phyloP scores from a whole-genome alignment of 2,797 vertebrate species.

The Lophotriccus pileatus region DNA sequence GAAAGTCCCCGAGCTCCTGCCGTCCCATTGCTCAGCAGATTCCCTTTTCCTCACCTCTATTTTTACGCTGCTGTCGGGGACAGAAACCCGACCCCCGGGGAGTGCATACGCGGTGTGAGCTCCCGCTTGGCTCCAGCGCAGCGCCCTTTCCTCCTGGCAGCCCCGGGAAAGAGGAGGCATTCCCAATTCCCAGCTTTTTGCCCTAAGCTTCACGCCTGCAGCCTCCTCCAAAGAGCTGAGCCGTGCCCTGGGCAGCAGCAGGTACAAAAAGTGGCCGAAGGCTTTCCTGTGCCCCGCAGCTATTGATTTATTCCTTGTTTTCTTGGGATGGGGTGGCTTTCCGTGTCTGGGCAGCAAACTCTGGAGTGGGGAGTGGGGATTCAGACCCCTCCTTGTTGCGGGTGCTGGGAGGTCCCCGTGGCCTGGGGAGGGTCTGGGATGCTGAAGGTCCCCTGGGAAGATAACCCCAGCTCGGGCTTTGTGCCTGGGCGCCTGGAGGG shows the following conservation, averaged over 20 bases:
- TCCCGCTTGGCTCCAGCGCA: background rate
- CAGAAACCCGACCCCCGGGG: conserved; percentile 5
- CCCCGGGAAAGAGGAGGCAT: background rate
- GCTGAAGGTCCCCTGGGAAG: background rate
- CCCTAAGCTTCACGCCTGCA: background rate
- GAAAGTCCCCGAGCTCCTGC: accelerated
- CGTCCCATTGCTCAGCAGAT: conserved; percentile 6
- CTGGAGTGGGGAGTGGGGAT: accelerated
- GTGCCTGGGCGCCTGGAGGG: background rate
- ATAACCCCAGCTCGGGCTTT: accelerated
- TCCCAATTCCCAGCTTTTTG: background rate
- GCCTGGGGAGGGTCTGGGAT: background rate
- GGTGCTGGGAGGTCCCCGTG: background rate
- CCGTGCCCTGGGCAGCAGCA: background rate
- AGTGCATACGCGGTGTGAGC: background rate
- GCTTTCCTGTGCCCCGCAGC: background rate
- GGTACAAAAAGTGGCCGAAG: background rate
- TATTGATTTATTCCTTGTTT: background rate
- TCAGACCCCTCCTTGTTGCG: accelerated
- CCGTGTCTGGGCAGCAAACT: background rate
- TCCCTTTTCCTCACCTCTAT: conserved; percentile 46
- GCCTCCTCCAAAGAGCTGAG: background rate
- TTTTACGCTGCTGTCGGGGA: background rate
- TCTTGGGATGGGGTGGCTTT: background rate
- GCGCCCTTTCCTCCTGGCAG: background rate